These are phyloP conservation scores for Diacarnus erythraeanus DNA, from an alignment of 37 sponge, comb jelly and placozoan genomes.

Conservation along the genomic window DNA sequence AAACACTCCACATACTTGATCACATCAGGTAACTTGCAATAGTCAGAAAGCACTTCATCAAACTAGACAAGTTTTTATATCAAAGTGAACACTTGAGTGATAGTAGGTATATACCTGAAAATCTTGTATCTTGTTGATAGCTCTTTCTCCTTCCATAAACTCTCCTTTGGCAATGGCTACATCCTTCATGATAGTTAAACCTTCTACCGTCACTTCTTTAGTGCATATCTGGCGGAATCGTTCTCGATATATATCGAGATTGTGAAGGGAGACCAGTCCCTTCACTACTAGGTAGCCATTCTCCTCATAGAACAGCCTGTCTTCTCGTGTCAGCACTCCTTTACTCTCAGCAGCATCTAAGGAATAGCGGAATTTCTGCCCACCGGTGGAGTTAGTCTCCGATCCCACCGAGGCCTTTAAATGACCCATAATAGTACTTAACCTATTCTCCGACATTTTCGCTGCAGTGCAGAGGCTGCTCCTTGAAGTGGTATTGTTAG, in stretches of 20 bases:
- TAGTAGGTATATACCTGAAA: slow-evolving; percentile 54
- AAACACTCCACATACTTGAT: slow-evolving; percentile 71
- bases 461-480: too few species aligned
- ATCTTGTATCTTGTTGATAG: slow-evolving; percentile 87
- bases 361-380: neutral
- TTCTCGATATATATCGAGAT: slow-evolving; percentile 53
- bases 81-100: too few species aligned
- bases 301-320: slow-evolving; percentile 67
- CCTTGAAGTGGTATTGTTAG: too few species aligned
- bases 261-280: slow-evolving; percentile 38
- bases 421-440: neutral
- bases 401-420: neutral
- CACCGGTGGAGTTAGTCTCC: neutral
- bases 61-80: too few species aligned
- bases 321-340: slow-evolving; percentile 41
- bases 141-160: slow-evolving; percentile 37
- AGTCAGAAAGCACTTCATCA: slow-evolving; percentile 66
- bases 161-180: slow-evolving; percentile 64
- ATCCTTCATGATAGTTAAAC: slow-evolving; percentile 82
- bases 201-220: slow-evolving; percentile 29
- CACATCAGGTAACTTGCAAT: slow-evolving; percentile 61
- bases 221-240: slow-evolving; percentile 73
- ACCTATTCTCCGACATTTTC: too few species aligned
- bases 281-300: slow-evolving; percentile 79
- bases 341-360: neutral